Evolutionary conservation across 2,113 vertebrate genomes (phyloP), one percentile per base, ranked within the genome.

Genomic region (Athene cunicularia): DNA sequence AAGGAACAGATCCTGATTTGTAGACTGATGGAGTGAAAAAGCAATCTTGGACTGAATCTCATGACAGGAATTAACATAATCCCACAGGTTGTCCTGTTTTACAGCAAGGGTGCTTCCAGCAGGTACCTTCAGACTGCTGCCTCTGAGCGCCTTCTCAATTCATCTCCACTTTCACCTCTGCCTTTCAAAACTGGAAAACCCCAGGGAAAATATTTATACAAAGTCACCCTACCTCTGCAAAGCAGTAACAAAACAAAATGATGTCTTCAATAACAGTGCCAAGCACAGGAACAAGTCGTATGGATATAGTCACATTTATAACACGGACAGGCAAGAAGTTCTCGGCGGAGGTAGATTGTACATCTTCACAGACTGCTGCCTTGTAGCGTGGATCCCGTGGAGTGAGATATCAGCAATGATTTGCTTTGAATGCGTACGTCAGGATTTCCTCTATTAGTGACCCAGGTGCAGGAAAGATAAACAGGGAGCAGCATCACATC

Each of bases 231-330:
- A 16, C 43, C 89, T 59, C 74, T 43, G 68, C 56, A 33, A 80
- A 72, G 86, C 74, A 75, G 85, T 64, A 85, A 81, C 85, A 88
- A 85, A 85, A 11, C 75, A 80, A 85, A 92, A 58, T 55, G 80
- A 70, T 80, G 62, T 75, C 43, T 64, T 88, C 84, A 75, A 64
- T 88, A 88, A 80, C 73, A 52, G 73, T 68, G 56, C 84, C 60
- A 63, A 75, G 80, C 43, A 19, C 41, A 55, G 87, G 77, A 80
- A 47, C 37, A 66, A 64, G 68, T 49, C 6, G 1, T 39, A 66
- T 71, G 62, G 85, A 43, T 80, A 64, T 19, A 76, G 90, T 41
- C 68, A 80, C 80, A 85, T 95, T 55, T 60, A 66, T 88, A 85
- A 84, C 73, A 35, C 0, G 9, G 85, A 88, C 93, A 92, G 80